Base-by-base conservation (phyloP, 92 coral and sea anemone genomes). In the Paramuricea clavata region DNA sequence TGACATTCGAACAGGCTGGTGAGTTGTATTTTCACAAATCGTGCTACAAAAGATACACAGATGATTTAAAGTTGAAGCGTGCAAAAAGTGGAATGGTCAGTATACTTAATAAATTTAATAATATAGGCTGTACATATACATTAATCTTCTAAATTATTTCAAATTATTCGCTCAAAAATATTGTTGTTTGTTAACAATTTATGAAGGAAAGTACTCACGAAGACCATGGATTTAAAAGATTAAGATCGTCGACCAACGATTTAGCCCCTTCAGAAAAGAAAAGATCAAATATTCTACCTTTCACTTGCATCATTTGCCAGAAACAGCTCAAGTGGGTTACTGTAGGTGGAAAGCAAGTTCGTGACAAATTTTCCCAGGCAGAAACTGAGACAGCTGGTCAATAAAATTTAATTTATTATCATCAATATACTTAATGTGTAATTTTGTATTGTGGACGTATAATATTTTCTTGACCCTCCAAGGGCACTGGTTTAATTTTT, bases 1-100 rank as follows among this genome's bases (percentile, higher is more conserved):
- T 65, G 39, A 65, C 41, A 65, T 65, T 65, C 72, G 39, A 65
- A 65, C 72, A 62, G 70, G 70, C 70, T 62, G 70, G 70, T 10
- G 39, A 62, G 34, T 0, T 22, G 13, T 62, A 62, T 62, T 62
- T 25, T 22, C 70, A 62, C 70, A 12, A 62, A 5, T 62, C 26
- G 39, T 62, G 70, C 39, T 30, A 62, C 39, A 62, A 62, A 62
- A 62, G 15, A 62, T 62, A 62, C 70, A 62, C 70, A 1, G 36
- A 62, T 62, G 3, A 30, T 62, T 3, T 16, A 62, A 62, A 62
- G 39, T 5, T 28, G 36, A 62, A 62, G 70, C 39, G 69, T 13
- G 69, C 69, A 61, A 13, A 8, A 54, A 54, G 4, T 57, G 65
- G 17, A 57, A 2, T 57, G 65, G 65, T 57, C n/a, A 57, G 65